These are phyloP conservation scores for Drosophila kepulauana DNA, from an alignment of 1,140 invertebrate genomes.

Conservation along the genomic window DNA sequence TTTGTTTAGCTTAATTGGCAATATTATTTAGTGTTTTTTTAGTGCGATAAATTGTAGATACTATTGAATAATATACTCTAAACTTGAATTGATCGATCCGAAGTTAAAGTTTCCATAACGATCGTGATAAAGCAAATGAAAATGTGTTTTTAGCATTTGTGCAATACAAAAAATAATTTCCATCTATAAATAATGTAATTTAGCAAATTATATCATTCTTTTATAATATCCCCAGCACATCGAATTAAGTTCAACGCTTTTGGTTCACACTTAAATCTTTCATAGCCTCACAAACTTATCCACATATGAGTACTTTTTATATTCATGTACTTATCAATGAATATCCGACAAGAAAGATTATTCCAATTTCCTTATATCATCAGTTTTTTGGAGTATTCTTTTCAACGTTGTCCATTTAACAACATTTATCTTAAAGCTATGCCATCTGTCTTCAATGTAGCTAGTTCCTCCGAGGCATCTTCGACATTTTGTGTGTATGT, in stretches of 20 bases:
- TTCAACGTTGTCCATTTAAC: not conserved
- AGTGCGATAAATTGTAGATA: slow-evolving; percentile 35
- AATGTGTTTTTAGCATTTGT: slow-evolving; percentile 7
- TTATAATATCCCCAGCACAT: slow-evolving; percentile 1
- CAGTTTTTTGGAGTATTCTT: not conserved
- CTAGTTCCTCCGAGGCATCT: slow-evolving; percentile 6
- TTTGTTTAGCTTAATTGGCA: slow-evolving; percentile 18
- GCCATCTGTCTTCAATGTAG: slow-evolving; percentile 55
- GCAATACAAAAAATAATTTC: slow-evolving; percentile 16
- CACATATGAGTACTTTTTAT: not conserved
- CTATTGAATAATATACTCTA: slow-evolving; percentile 30
- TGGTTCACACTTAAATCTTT: not conserved
- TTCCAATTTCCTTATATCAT: not conserved
- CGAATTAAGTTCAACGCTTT: slow-evolving; percentile 4
- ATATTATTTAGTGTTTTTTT: slow-evolving; percentile 16
- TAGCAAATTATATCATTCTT: slow-evolving; percentile 1
- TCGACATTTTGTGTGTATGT: not conserved
- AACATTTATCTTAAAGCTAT: slow-evolving; percentile 27
- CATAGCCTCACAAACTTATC: not conserved
- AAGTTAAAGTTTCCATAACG: slow-evolving; percentile 20
- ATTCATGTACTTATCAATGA: slow-evolving; percentile 15
- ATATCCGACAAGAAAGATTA: slow-evolving; percentile 12
- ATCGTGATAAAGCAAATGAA: slow-evolving; percentile 21
- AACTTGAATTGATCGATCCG: not conserved
- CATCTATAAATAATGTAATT: slow-evolving; percentile 4